phyloP scores from a whole-genome alignment of 2,113 vertebrate species.

The Petroica traversi region DNA sequence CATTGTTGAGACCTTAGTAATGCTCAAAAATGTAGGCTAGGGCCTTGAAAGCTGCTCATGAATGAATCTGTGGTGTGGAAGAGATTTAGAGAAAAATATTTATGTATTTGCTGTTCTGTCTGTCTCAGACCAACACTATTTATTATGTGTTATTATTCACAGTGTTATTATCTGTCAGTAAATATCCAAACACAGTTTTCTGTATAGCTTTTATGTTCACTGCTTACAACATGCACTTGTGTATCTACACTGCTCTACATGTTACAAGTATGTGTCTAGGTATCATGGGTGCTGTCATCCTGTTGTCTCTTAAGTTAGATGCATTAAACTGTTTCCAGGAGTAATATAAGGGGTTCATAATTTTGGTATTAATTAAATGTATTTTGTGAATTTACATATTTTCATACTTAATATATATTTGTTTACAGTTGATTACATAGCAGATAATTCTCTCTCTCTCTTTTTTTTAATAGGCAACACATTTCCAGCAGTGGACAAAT shows the following conservation, averaged over 20 bases:
- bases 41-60: neutral
- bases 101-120: neutral
- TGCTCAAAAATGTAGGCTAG: neutral
- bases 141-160: neutral
- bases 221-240: neutral
- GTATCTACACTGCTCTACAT: neutral
- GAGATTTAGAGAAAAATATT: neutral
- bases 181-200: neutral
- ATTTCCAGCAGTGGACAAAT: conserved; percentile 84
- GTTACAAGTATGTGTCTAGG: neutral
- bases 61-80: neutral
- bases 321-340: neutral
- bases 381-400: neutral
- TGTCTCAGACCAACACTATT: neutral
- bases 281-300: neutral
- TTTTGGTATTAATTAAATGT: neutral
- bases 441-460: neutral
- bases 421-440: neutral
- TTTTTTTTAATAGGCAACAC: conserved; percentile 74
- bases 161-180: neutral
- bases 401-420: neutral
- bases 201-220: neutral
- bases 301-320: neutral
- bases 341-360: neutral
- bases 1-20: neutral